These are phyloP conservation scores for Cherax destructor DNA, from an alignment of 1,140 invertebrate species.

Conservation along the genomic window DNA sequence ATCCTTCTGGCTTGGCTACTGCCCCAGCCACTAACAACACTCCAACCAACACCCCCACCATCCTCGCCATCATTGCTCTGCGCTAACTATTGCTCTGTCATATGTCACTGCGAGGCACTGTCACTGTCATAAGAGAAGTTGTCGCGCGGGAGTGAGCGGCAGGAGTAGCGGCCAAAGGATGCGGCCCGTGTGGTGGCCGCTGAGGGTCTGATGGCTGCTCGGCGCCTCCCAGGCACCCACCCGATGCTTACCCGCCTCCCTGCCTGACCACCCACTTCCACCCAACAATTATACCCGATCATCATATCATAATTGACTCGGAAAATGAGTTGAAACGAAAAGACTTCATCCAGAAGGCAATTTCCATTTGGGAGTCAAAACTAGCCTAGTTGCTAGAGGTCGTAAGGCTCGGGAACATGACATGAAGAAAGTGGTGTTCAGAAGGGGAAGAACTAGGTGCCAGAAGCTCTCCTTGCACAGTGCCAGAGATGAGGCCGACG, in stretches of 20 bases:
- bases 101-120: slow-evolving; percentile 31
- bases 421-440: slow-evolving; percentile 29
- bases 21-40: slow-evolving; percentile 30
- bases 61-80: slow-evolving; percentile 20
- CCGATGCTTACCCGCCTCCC: slow-evolving; percentile 42
- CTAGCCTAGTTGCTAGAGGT: background rate
- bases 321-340: background rate
- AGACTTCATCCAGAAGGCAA: background rate
- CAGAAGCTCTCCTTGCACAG: slow-evolving; percentile 49
- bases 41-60: slow-evolving; percentile 26
- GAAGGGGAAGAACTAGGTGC: slow-evolving; percentile 44
- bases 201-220: slow-evolving; percentile 37
- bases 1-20: slow-evolving; percentile 48
- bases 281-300: background rate
- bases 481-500: slow-evolving; percentile 21
- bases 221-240: background rate
- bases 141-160: background rate
- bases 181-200: slow-evolving; percentile 41
- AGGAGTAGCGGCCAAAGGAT: slow-evolving; percentile 2
- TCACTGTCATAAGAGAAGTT: background rate
- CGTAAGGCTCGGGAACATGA: background rate
- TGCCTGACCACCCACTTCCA: slow-evolving; percentile 46
- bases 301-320: background rate
- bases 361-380: background rate
- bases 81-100: slow-evolving; percentile 21